Percentiles rank a stretch among this genome's conserved stretches.
Conservation (phyloP, 2,113 vertebrate genomes). For the mouse (Mus musculus) region GRCm39 chr12:95436501-95437000, state of each 20-base stretch:
- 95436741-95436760: constrained; percentile 45
- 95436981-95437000: constrained; percentile 20
- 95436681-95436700: neutral
- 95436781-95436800: neutral
- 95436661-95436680: neutral
- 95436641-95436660: constrained; percentile 13
- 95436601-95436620: constrained; percentile 13
- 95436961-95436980: neutral
- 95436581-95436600: constrained; percentile 29
- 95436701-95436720: neutral
- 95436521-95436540: too few relatives aligned
- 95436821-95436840: constrained; percentile 6
- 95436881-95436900: constrained; percentile 80
- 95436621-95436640: neutral
- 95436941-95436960: constrained; percentile 1
- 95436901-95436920: constrained; percentile 67
- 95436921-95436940: constrained; percentile 69
- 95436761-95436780: neutral
- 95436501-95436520: too few relatives aligned
- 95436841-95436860: neutral
- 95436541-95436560: neutral
- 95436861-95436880: constrained; percentile 68
- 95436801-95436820: constrained; percentile 20
- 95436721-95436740: neutral
- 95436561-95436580: constrained; percentile 20